A percentile compares a stretch with the other conserved stretches of the same genome.
These are phyloP conservation scores for Centrocercus urophasianus DNA, from an alignment of 2,113 vertebrate species.

Conservation along the genomic window DNA sequence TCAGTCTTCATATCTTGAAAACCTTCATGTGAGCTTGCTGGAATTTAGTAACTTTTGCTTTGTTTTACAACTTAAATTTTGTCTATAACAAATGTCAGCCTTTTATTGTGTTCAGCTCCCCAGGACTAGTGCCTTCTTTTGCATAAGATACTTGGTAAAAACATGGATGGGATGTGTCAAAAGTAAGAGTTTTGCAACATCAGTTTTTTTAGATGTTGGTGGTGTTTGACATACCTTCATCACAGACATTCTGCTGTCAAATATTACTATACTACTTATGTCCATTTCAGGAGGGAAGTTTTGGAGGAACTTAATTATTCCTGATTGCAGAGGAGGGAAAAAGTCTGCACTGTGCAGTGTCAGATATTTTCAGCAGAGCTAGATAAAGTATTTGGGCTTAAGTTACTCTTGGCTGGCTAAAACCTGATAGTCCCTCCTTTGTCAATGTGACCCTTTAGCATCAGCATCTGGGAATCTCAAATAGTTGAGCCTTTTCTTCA, in stretches of 20 bases:
- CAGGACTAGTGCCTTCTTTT: neutral
- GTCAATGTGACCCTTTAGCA: neutral
- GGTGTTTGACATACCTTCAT: neutral
- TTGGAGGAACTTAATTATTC: neutral
- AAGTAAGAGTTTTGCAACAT: neutral
- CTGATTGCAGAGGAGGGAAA: neutral
- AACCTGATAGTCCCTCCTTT: neutral
- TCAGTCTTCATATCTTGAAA: neutral
- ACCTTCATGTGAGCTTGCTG: neutral
- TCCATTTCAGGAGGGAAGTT: neutral
- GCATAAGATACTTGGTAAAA: neutral
- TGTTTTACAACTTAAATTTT: neutral
- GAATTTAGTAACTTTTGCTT: neutral
- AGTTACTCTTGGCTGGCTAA: conserved; percentile 25
- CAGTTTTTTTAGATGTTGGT: neutral
- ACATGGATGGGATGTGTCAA: neutral
- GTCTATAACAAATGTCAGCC: neutral
- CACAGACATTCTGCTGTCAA: neutral
- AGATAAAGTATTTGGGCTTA: neutral
- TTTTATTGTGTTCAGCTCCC: neutral
- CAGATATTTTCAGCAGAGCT: neutral
- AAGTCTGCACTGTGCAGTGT: neutral
- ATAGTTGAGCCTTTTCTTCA: neutral
- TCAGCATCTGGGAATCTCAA: neutral
- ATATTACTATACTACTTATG: neutral